These are phyloP conservation scores for Heterotis niloticus DNA, from an alignment of 2,113 vertebrate genomes.

Conservation along the genomic window DNA sequence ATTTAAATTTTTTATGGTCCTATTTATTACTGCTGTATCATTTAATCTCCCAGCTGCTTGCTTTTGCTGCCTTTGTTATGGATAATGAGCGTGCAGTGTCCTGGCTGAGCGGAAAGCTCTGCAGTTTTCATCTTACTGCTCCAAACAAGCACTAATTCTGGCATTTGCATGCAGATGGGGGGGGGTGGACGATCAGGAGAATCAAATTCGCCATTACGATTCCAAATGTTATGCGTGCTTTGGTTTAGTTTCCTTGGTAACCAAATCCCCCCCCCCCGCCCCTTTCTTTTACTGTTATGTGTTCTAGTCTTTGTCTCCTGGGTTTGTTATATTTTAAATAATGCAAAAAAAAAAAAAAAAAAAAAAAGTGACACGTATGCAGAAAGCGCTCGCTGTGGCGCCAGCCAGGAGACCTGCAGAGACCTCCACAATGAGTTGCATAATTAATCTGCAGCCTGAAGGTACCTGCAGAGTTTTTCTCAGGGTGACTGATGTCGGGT, in stretches of 20 bases:
- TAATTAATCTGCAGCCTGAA: constrained; percentile 18
- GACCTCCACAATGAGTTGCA: constrained; percentile 11
- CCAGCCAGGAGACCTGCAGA: background rate
- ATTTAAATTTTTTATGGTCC: background rate
- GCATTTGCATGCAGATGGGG: constrained; percentile 27
- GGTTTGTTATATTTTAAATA: background rate
- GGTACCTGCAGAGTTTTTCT: constrained; percentile 13
- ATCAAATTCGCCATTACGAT: constrained; percentile 12
- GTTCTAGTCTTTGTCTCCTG: background rate
- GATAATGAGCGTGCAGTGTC: constrained; percentile 15
- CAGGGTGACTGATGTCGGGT: constrained; percentile 12
- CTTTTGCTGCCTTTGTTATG: constrained; percentile 8
- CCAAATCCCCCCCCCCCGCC: background rate
- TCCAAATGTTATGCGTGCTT: constrained; percentile 22
- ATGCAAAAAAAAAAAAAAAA: too few species aligned
- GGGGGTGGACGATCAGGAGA: background rate
- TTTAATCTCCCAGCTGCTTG: constrained; percentile 9
- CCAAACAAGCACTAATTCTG: constrained; percentile 17
- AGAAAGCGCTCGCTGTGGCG: background rate
- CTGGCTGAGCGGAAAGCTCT: constrained; percentile 19
- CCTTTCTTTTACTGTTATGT: background rate
- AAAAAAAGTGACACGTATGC: background rate
- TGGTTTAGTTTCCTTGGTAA: constrained; percentile 23
- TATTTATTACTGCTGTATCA: constrained; percentile 13
- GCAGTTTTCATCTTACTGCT: constrained; percentile 4